phyloP scores from a whole-genome alignment of 2,797 vertebrate species.

The Typhlichthys subterraneus region DNA sequence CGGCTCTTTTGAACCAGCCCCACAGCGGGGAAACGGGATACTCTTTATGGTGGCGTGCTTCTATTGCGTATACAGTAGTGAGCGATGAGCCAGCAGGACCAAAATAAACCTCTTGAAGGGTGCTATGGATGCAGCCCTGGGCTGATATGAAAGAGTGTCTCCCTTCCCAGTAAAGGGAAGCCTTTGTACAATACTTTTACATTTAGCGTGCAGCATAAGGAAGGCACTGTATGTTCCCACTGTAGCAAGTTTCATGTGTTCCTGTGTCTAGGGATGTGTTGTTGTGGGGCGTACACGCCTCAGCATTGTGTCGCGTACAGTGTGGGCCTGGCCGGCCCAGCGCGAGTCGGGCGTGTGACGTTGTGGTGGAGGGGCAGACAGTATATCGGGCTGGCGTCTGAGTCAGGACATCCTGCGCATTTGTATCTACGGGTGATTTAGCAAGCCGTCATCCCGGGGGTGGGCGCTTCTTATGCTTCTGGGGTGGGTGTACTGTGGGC shows the following conservation, averaged over 20 bases:
- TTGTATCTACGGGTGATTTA: conserved; percentile 40
- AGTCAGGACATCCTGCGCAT: conserved; percentile 53
- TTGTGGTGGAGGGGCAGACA: conserved; percentile 36
- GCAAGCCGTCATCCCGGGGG: conserved; percentile 9
- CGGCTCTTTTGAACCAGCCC: conserved; percentile 10
- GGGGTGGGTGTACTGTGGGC: conserved; percentile 37
- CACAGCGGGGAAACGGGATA: conserved; percentile 32
- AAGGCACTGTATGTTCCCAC: background rate
- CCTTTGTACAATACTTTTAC: conserved; percentile 7
- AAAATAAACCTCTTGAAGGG: conserved; percentile 38
- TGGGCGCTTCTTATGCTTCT: conserved; percentile 34
- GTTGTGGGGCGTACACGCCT: background rate
- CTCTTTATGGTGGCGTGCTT: conserved; percentile 39
- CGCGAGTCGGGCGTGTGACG: conserved; percentile 14
- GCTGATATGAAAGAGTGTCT: conserved; percentile 3
- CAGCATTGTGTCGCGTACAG: conserved; percentile 13
- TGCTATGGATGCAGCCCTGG: conserved; percentile 28
- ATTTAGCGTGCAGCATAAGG: background rate
- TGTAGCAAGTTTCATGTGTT: too few relatives aligned
- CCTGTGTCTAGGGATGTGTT: too few relatives aligned
- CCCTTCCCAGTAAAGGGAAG: background rate
- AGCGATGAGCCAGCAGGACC: conserved; percentile 45
- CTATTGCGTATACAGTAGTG: conserved; percentile 14
- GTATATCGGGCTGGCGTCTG: conserved; percentile 39
- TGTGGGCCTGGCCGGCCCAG: conserved; percentile 32